Percentiles rank a stretch among this genome's conserved stretches.
Evolutionary conservation across 2,797 vertebrate species (phyloP).

Genomic region (Sebastes wilsoni): DNA sequence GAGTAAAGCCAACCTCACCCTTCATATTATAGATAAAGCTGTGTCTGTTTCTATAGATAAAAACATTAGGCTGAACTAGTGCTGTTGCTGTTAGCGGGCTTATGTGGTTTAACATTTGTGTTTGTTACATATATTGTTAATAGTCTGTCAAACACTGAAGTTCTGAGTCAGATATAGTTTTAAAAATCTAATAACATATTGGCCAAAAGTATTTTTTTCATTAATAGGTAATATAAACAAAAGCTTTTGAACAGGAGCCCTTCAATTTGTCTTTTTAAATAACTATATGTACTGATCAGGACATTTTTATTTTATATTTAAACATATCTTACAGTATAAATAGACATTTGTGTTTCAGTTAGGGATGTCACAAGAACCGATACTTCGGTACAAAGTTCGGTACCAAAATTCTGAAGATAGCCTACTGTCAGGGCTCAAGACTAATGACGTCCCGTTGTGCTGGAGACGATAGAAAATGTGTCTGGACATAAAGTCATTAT

Average conservation of each 20-base stretch:
- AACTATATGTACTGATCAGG: not conserved
- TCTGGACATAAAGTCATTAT: too few species aligned
- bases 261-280: not conserved
- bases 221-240: too few species aligned
- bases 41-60: not conserved
- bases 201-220: too few species aligned
- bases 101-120: not conserved
- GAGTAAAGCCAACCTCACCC: not conserved
- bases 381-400: too few species aligned
- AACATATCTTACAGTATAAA: not conserved
- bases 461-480: too few species aligned
- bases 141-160: not conserved
- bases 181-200: not conserved
- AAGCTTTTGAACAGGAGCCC: too few species aligned
- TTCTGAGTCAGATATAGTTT: not conserved
- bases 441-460: too few species aligned
- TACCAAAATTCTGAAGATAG: too few species aligned
- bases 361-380: too few species aligned
- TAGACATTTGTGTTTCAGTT: too few species aligned
- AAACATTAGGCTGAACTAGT: not conserved
- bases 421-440: too few species aligned
- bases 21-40: not conserved
- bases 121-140: not conserved
- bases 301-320: not conserved
- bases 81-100: too few species aligned